Percentiles rank a stretch among this genome's conserved stretches.
These are phyloP conservation scores for Noctua janthe DNA, from an alignment of 2,888 invertebrate genomes.

Conservation along the genomic window DNA sequence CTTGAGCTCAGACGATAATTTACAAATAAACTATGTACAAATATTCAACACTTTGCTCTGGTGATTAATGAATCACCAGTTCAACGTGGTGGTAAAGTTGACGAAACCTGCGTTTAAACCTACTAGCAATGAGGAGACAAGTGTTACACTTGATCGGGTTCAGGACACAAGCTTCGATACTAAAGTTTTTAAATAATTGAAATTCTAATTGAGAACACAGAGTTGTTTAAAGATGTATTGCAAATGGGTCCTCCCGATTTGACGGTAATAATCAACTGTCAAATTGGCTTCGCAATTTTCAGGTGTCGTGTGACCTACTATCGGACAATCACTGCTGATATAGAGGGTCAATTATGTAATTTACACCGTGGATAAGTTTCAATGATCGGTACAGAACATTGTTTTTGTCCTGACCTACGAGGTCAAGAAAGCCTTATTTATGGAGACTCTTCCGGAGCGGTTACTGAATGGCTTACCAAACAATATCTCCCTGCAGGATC, in stretches of 20 bases:
- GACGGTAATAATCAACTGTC: not conserved
- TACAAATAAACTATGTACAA: slow-evolving; percentile 36
- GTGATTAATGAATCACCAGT: slow-evolving; percentile 11
- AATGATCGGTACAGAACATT: not conserved
- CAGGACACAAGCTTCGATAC: slow-evolving; percentile 26
- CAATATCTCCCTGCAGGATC: not conserved
- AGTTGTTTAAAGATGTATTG: not conserved
- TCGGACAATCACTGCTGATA: slow-evolving; percentile 2
- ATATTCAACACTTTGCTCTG: slow-evolving; percentile 9
- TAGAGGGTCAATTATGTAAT: not conserved
- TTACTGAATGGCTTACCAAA: not conserved
- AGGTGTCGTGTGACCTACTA: not conserved
- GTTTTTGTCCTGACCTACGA: not conserved
- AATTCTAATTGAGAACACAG: not conserved
- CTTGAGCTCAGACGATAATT: slow-evolving; percentile 52
- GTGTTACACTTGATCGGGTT: slow-evolving; percentile 30
- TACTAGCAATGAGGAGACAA: slow-evolving; percentile 30
- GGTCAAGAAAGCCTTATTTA: not conserved
- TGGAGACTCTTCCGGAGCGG: too few species aligned
- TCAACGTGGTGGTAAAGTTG: slow-evolving; percentile 3
- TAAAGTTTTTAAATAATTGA: slow-evolving; percentile 4
- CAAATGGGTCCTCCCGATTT: not conserved
- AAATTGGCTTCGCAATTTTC: not conserved
- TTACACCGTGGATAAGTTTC: not conserved
- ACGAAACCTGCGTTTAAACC: slow-evolving; percentile 34